Base-by-base conservation (phyloP, 1,140 invertebrate genomes). In the Sitobion miscanthi region DNA sequence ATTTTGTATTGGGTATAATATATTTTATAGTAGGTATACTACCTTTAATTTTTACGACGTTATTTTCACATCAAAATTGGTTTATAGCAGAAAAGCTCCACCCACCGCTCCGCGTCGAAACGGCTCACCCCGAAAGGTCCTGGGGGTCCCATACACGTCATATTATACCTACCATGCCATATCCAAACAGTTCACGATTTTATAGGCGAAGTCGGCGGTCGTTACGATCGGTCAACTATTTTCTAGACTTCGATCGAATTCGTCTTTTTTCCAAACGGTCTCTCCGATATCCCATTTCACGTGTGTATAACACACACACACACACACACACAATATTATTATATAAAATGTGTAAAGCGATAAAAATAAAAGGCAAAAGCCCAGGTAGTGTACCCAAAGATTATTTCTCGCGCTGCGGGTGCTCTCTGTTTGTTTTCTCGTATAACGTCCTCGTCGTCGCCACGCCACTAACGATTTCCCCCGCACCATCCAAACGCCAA, bases 401-500 rank as follows among this genome's bases (percentile, higher is more conserved):
- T 87, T 87, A 87, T 87, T 87, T 87, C 30, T 87, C 85, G 45
- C 45, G 30, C 85, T 49, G 85, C 85, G 30, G 85, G 45, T 47
- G 82, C 82, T 85, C 21, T 42, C 35, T 23, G 82, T 85, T 85
- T 85, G 82, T 45, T 85, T 42, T 42, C 82, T 42, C 21, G 35
- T 85, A 85, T 85, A 85, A 85, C 38, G 20, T 38, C 21, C 21
- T 85, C 38, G 21, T 69, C 30, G 62, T 69, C 62, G 62, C 30
- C 62, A n/a, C 62, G 82, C 45, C 45, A 25, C 45, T 87, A 87
- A 87, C 85, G 85, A 87, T 87, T 87, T 87, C 85, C 45, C 20
- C 85, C 85, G 1, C 38, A 45, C 85, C 85, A 4, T 45, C 21
- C n/a, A 20, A 21, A 35, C 14, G 77, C 77, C 77, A 35, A 35